A percentile compares a stretch with the other conserved stretches of the same genome.
These are phyloP conservation scores for Chiroxiphia lanceolata DNA, from an alignment of 2,797 vertebrate species.

Conservation along the genomic window DNA sequence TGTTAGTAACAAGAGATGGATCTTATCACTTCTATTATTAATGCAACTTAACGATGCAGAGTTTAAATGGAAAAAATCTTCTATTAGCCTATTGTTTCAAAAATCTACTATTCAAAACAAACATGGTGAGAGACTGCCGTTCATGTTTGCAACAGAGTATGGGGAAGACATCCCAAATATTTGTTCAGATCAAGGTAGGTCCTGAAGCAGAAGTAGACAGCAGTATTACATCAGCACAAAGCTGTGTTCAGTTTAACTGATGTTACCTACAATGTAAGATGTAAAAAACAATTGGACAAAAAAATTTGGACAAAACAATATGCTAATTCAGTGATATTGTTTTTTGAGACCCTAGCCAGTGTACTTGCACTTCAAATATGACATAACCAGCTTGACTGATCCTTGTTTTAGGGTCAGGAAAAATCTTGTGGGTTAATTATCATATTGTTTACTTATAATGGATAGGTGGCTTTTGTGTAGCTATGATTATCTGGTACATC, in stretches of 20 bases:
- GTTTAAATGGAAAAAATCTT: not conserved
- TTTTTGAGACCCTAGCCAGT: not conserved
- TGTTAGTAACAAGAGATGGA: not conserved
- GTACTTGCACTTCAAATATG: not conserved
- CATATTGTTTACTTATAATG: not conserved
- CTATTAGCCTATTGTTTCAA: not conserved
- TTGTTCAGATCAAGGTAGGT: not conserved
- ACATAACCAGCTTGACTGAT: not conserved
- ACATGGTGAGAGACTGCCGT: not conserved
- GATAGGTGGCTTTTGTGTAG: not conserved
- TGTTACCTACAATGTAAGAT: not conserved
- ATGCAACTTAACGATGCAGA: not conserved
- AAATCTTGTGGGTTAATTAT: slow-evolving; percentile 13
- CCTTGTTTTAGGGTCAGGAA: not conserved
- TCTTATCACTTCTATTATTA: not conserved
- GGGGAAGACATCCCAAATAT: not conserved
- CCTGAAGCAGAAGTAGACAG: not conserved
- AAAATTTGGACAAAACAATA: not conserved
- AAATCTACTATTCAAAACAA: not conserved
- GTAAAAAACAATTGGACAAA: no score
- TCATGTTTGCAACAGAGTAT: not conserved
- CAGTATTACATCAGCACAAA: not conserved
- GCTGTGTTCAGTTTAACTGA: not conserved
- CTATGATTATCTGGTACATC: not conserved
- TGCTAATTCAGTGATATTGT: not conserved